Evolutionary conservation across 2,797 vertebrate species (phyloP).

Genomic region (Neosilurus mollespiculum): DNA sequence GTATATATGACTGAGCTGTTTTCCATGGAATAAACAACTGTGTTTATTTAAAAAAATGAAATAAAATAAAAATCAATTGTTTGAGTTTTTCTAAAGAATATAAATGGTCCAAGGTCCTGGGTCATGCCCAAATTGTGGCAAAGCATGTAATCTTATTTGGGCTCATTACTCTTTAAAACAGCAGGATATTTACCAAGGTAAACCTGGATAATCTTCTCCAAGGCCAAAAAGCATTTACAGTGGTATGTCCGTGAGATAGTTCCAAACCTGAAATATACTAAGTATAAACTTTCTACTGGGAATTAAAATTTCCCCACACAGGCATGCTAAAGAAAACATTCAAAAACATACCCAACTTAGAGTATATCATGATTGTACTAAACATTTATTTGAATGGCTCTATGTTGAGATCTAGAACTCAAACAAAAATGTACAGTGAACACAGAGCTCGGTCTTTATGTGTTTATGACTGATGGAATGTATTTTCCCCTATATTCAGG

Average conservation of each 20-base stretch:
- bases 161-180: slow-evolving; percentile 46
- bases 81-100: background rate
- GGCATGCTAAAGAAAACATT: slow-evolving; percentile 48
- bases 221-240: slow-evolving; percentile 53
- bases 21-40: too few species aligned
- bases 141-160: slow-evolving; percentile 58
- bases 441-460: slow-evolving; percentile 19
- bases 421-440: slow-evolving; percentile 24
- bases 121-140: slow-evolving; percentile 51
- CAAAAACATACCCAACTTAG: slow-evolving; percentile 25
- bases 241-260: slow-evolving; percentile 64
- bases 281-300: slow-evolving; percentile 66
- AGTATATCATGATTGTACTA: slow-evolving; percentile 28
- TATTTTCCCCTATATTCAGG: slow-evolving; percentile 24
- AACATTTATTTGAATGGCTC: slow-evolving; percentile 11
- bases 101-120: slow-evolving; percentile 11
- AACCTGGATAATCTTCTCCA: slow-evolving; percentile 59
- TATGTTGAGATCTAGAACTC: background rate
- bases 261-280: slow-evolving; percentile 61
- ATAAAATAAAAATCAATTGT: background rate
- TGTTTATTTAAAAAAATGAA: background rate
- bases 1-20: background rate
- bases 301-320: slow-evolving; percentile 53
- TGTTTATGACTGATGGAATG: slow-evolving; percentile 30
- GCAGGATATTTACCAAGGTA: slow-evolving; percentile 67